Evolutionary conservation across 2,113 vertebrate genomes (phyloP), one percentile per base, ranked within the genome.

Genomic region (Labeo rohita): DNA sequence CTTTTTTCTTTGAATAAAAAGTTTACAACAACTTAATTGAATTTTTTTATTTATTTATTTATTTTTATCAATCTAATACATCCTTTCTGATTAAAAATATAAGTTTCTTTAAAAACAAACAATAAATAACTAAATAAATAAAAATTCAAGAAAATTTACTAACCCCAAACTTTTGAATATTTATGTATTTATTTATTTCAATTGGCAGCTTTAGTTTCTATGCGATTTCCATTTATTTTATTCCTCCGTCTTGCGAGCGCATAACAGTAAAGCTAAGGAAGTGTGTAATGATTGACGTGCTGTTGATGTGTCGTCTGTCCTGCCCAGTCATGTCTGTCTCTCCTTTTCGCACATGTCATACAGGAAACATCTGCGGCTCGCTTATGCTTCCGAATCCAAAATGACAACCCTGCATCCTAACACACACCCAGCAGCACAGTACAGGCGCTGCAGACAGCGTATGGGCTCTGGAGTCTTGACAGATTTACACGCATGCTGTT

Each of bases 351-450:
- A 36, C 61, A 49, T 43, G 34, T 75, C 78, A 83, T 54, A 68
- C 45, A 75, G 21, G 23, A 43, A 75, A 52, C 81, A 85, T 87
- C 49, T 86, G 80, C 43, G 18, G 49, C 68, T 78, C 47, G 43
- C 45, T 78, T 54, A 68, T 77, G 65, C 87, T 43, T 34, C 13
- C 10, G 36, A 86, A 86, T 78, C 28, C 39, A 83, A 59, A 66
- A 79, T 90, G 88, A 90, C 86, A 87, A 45, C 43, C 7, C 49
- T 59, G 76, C 39, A 59, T 77, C 50, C n/a, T 45, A 80, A 87
- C 84, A 75, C 49, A 84, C 59, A 83, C 39, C 61, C 80, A 36
- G 80, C 45, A 61, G 49, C 12, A n/a, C 43, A n/a, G 84, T n/a
- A 6, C 75, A 45, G 74, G 39, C 36, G 1, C 52, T 34, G 56